Evolutionary conservation across 2,888 invertebrate species (phyloP).

Genomic region (Pyralis farinalis): DNA sequence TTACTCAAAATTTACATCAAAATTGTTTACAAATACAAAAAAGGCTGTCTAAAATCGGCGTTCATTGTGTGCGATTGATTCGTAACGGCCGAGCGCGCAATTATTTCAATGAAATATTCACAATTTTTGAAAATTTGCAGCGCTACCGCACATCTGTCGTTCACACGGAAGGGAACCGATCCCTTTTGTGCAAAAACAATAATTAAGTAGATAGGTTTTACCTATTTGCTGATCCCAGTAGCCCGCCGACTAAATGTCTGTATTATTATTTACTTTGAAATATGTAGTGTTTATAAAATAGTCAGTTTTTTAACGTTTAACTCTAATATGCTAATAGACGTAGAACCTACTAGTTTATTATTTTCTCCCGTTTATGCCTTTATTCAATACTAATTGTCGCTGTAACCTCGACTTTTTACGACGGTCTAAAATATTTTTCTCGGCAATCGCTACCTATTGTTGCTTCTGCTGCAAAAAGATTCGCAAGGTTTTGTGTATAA

Average conservation of each 20-base stretch:
- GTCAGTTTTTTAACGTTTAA: too few relatives aligned
- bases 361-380: constrained; percentile 2
- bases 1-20: constrained; percentile 74
- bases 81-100: constrained; percentile 76
- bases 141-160: constrained; percentile 72
- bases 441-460: constrained; percentile 50
- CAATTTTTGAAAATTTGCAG: constrained; percentile 71
- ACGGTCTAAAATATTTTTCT: constrained; percentile 42
- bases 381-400: constrained; percentile 22
- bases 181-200: constrained; percentile 42
- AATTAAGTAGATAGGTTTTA: constrained; percentile 16
- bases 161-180: constrained; percentile 63
- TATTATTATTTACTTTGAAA: too few relatives aligned
- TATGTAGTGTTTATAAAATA: too few relatives aligned
- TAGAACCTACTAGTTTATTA: too few relatives aligned
- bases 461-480: constrained; percentile 54
- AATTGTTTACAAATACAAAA: constrained; percentile 69
- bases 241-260: too few relatives aligned
- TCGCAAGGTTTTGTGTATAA: constrained; percentile 57
- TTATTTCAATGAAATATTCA: constrained; percentile 79
- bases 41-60: constrained; percentile 65
- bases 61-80: constrained; percentile 76
- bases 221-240: too few relatives aligned
- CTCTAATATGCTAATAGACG: too few relatives aligned
- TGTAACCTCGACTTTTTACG: constrained; percentile 51